phyloP scores from a whole-genome alignment of 2,797 vertebrate genomes.

The Syndactyla subalaris region DNA sequence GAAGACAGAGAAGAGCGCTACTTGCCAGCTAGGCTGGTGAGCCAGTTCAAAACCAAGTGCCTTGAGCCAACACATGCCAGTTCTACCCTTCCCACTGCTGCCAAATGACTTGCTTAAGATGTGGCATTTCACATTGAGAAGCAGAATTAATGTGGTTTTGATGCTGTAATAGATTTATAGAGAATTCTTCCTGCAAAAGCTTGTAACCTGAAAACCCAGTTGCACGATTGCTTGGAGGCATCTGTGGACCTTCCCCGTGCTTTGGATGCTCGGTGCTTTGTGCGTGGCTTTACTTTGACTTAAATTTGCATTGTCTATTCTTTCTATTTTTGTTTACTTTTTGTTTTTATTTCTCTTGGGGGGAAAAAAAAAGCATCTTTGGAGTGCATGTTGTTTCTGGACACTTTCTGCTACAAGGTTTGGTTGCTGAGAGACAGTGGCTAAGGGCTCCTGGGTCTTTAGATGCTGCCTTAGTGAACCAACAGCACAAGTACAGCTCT shows the following conservation, averaged over 20 bases:
- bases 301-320: neutral
- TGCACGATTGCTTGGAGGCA: neutral
- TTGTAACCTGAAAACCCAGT: neutral
- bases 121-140: neutral
- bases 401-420: neutral
- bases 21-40: neutral
- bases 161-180: neutral
- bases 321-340: neutral
- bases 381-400: neutral
- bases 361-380: neutral
- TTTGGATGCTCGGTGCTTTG: neutral
- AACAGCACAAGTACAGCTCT: neutral
- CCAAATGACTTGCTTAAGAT: conserved; percentile 34
- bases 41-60: neutral
- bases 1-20: neutral
- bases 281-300: neutral
- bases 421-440: neutral
- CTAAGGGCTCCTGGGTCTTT: neutral
- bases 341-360: neutral
- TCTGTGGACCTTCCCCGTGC: neutral
- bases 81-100: neutral
- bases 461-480: neutral
- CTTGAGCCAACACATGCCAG: neutral
- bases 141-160: neutral
- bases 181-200: neutral